Base-by-base conservation (phyloP, 2,797 vertebrate genomes). In the Cephalopachus bancanus region DNA sequence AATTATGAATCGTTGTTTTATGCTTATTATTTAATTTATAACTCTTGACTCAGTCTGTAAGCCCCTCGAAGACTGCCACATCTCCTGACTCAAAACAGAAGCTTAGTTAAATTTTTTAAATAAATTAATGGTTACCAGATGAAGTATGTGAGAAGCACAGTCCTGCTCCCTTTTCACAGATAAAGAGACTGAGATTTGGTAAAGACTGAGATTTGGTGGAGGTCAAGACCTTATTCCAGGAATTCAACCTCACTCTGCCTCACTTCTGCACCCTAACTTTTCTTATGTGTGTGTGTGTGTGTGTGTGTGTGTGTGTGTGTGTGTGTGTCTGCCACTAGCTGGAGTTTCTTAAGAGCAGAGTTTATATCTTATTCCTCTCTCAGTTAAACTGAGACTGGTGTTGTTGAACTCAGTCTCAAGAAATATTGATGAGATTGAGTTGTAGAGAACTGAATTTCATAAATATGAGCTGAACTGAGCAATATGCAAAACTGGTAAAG, bases 401-500 rank as follows among this genome's bases (percentile, higher is more conserved):
- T 71, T 92, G 11, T 72, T 83, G 51, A n/a, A 17, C 83, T 30
- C 64, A 15, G 19, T 84, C 53, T 93, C 57, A 64, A 84, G 79
- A 96, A 91, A 81, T 81, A 92, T 44, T 89, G 87, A 93, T 28
- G 64, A 57, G 71, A 88, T 71, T 71, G 74, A 83, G 33, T 71
- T 67, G 37, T 44, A 87, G 74, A 93, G 26, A 92, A 85, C 33
- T 71, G 76, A 93, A 83, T 92, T 91, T 93, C 37, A 95, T 51
- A 67, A 22, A 49, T 94, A 90, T 92, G 37, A 86, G 62, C 8
- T 91, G 64, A 92, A 84, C 44, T 75, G 64, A 94, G 22, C 44
- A 88, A 92, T 10, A 86, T 16, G 28, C 44, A 92, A 92, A 55
- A 11, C 88, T 78, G 81, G 24, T 81, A 91, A 94, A 89, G 94